phyloP scores from a whole-genome alignment of 2,113 vertebrate genomes.

The Grammomys dolichurus region DNA sequence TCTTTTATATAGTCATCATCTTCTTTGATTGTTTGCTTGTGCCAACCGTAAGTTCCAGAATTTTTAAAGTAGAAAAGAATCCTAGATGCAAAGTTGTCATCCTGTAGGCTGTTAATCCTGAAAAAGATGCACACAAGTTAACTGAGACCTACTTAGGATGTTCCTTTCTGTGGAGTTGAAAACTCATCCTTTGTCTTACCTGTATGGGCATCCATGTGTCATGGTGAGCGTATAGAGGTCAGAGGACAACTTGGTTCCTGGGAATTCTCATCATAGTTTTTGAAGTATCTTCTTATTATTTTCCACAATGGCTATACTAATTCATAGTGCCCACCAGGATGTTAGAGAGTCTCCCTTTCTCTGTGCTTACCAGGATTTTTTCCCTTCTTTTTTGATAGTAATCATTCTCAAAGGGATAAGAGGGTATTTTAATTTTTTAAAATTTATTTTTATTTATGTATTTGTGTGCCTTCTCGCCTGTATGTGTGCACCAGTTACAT shows the following conservation, averaged over 20 bases:
- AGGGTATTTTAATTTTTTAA: neutral
- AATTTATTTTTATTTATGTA: neutral
- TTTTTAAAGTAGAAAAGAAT: conserved; percentile 50
- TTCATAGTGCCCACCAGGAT: neutral
- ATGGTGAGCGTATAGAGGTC: neutral
- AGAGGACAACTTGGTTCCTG: neutral
- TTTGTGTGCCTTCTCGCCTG: neutral
- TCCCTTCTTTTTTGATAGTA: neutral
- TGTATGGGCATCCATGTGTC: neutral
- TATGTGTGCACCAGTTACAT: neutral
- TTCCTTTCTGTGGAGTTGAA: neutral
- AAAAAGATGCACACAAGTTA: neutral
- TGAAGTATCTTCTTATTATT: neutral
- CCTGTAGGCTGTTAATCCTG: neutral
- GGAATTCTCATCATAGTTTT: neutral
- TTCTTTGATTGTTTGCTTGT: conserved; percentile 6
- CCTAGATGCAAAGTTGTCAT: neutral
- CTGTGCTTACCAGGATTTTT: neutral
- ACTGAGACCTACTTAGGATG: neutral
- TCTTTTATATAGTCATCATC: conserved; percentile 12
- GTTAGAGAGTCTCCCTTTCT: neutral
- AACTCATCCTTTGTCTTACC: neutral
- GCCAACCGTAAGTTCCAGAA: neutral
- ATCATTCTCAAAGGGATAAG: neutral
- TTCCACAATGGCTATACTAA: neutral